phyloP scores from a whole-genome alignment of 2,113 vertebrate genomes.

The Limnothrissa miodon region DNA sequence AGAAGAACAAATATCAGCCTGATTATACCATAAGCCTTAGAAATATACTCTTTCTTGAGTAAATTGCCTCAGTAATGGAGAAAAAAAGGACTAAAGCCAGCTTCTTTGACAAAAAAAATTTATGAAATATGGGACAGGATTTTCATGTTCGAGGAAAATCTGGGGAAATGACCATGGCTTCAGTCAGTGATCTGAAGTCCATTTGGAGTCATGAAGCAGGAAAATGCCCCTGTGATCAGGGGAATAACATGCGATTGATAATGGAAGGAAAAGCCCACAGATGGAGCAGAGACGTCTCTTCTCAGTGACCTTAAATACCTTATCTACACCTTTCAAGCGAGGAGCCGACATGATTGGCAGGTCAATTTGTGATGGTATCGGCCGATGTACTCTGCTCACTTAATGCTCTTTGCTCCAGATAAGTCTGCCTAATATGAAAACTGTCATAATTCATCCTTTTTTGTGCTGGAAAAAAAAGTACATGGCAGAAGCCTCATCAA shows the following conservation, averaged over 20 bases:
- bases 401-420: constrained; percentile 76
- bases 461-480: constrained; percentile 51
- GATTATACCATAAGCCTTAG: constrained; percentile 69
- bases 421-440: constrained; percentile 80
- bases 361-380: constrained; percentile 79
- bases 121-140: constrained; percentile 41
- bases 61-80: constrained; percentile 53
- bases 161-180: constrained; percentile 52
- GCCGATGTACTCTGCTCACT: constrained; percentile 67
- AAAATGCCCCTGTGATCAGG: constrained; percentile 43
- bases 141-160: constrained; percentile 46
- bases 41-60: constrained; percentile 45
- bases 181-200: constrained; percentile 62
- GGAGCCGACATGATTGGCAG: constrained; percentile 71
- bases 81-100: constrained; percentile 48
- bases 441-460: constrained; percentile 75
- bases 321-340: constrained; percentile 73
- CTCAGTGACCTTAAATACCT: constrained; percentile 74
- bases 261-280: constrained; percentile 59
- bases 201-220: constrained; percentile 57
- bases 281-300: constrained; percentile 54
- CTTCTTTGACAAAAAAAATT: constrained; percentile 56
- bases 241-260: constrained; percentile 61
- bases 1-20: constrained; percentile 75
- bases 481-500: constrained; percentile 68